Conservation (phyloP, 2,113 vertebrate species). For the Apus apus region DNA sequence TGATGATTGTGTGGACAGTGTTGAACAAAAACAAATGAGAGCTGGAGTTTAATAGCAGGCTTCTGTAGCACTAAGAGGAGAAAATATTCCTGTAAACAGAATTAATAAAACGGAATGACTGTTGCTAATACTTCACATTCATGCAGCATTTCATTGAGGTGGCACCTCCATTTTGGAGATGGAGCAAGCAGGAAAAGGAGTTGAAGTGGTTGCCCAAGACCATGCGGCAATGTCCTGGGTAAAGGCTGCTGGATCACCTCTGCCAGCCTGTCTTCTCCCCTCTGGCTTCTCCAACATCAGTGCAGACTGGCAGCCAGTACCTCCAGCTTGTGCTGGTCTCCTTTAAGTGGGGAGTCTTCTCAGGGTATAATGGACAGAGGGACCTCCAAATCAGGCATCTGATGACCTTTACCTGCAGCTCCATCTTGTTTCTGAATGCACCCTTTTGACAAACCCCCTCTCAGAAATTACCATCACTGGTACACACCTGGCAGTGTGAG, state of each 20-base stretch:
- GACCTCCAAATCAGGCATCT: neutral
- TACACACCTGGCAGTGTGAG: rapidly evolving
- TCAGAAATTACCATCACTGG: neutral
- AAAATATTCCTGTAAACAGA: neutral
- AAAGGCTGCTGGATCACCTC: neutral
- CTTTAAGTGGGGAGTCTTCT: neutral
- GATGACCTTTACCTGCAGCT: neutral
- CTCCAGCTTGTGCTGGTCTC: neutral
- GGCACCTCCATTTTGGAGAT: neutral
- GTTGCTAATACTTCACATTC: neutral
- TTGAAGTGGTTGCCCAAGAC: neutral
- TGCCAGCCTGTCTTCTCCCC: too few relatives aligned
- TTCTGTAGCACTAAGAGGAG: neutral
- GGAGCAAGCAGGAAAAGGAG: neutral
- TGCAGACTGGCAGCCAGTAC: neutral
- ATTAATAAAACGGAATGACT: neutral
- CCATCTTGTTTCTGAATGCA: neutral
- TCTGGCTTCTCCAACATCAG: neutral
- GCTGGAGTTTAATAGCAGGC: neutral
- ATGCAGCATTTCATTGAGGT: rapidly evolving
- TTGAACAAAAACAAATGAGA: constrained; percentile 25
- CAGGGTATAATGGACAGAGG: rapidly evolving
- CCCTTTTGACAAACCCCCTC: neutral
- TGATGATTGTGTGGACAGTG: constrained; percentile 4
- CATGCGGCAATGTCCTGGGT: rapidly evolving